Percentiles rank a stretch among this genome's conserved stretches.
Conservation (phyloP, 1,140 invertebrate genomes). For the Trichonephila clavipes region DNA sequence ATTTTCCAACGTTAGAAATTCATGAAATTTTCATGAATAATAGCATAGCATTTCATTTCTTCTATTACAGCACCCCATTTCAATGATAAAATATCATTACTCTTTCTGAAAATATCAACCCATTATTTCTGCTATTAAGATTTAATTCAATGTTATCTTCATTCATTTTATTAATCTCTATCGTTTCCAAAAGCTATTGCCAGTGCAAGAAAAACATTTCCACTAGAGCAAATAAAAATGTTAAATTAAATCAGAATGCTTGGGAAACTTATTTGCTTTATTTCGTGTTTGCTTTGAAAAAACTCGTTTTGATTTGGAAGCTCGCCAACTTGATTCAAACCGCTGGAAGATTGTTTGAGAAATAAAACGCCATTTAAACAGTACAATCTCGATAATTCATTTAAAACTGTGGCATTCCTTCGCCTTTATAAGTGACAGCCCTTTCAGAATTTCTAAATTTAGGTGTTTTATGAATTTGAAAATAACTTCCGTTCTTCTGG, state of each 20-base stretch:
- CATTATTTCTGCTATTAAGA: slow-evolving; percentile 9
- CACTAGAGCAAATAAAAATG: not conserved
- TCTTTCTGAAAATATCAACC: not conserved
- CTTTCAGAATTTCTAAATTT: not conserved
- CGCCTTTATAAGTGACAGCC: not conserved
- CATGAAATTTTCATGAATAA: not conserved
- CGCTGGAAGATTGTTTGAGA: not conserved
- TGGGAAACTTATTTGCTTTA: not conserved
- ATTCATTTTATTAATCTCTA: slow-evolving; percentile 7
- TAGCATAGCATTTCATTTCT: not conserved
- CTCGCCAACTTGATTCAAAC: not conserved
- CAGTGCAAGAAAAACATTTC: slow-evolving; percentile 6
- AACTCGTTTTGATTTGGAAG: slow-evolving; percentile 2
- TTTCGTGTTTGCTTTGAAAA: not conserved
- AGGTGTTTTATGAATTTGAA: too few species aligned
- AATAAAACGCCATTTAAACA: not conserved
- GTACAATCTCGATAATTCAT: not conserved
- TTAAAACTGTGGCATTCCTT: not conserved
- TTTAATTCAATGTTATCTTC: slow-evolving; percentile 3
- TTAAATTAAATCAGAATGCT: slow-evolving; percentile 3
- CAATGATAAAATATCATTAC: slow-evolving; percentile 1
- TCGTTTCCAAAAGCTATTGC: not conserved
- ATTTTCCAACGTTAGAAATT: too few species aligned
- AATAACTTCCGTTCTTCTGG: too few species aligned
- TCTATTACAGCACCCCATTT: not conserved